A percentile compares a stretch with the other conserved stretches of the same genome.
Conservation (phyloP, 1,140 invertebrate genomes). For the Hylaeus volcanicus region DNA sequence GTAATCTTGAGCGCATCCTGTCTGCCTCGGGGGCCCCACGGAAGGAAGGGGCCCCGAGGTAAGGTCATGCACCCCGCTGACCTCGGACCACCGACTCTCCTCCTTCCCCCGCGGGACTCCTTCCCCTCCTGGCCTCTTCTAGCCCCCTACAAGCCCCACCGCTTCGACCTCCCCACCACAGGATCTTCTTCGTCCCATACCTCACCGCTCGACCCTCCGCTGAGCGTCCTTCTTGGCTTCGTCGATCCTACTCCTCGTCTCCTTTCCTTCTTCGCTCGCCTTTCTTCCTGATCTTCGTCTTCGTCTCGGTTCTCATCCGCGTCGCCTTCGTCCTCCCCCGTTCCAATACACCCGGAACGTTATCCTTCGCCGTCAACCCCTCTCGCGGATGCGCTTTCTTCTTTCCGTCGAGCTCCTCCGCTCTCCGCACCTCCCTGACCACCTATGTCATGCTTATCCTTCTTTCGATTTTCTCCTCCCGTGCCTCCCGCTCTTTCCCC, state of each 20-base stretch:
- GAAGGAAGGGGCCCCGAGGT: slow-evolving; percentile 79
- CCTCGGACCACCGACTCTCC: slow-evolving; percentile 77
- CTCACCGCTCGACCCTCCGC: slow-evolving; percentile 14
- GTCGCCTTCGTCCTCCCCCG: neutral
- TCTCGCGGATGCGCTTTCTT: neutral
- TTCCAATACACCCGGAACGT: neutral
- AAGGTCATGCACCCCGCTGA: slow-evolving; percentile 80
- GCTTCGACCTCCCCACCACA: slow-evolving; percentile 44
- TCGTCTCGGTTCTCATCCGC: neutral
- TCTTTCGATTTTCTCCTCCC: slow-evolving; percentile 22
- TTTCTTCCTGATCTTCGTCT: slow-evolving; percentile 2
- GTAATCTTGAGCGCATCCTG: slow-evolving; percentile 79
- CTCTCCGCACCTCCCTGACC: neutral
- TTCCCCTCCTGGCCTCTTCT: slow-evolving; percentile 40
- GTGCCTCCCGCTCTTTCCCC: no score
- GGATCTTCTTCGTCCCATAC: slow-evolving; percentile 36
- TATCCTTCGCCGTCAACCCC: neutral
- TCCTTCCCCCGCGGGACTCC: slow-evolving; percentile 29
- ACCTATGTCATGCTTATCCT: neutral
- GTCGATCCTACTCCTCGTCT: neutral
- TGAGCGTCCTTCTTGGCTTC: slow-evolving; percentile 26
- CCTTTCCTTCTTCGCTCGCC: neutral
- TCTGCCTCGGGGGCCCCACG: slow-evolving; percentile 78
- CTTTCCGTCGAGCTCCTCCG: neutral
- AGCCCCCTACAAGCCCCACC: slow-evolving; percentile 50